A percentile compares a stretch with the other conserved stretches of the same genome.
phyloP scores from a whole-genome alignment of 1,140 invertebrate species.

The Drosophila sucinea region DNA sequence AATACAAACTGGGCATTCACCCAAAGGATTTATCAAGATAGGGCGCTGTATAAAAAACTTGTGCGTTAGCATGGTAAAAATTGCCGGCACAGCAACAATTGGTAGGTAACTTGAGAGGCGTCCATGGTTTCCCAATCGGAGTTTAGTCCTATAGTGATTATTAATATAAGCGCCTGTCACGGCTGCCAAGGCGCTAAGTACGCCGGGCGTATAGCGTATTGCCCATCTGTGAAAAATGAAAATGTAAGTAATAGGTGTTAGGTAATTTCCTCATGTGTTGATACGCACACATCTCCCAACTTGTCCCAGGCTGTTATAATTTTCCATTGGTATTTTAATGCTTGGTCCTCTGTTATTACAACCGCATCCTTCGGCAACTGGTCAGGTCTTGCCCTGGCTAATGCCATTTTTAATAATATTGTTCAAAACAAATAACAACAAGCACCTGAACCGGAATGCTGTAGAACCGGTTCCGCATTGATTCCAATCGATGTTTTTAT shows the following conservation, averaged over 20 bases:
- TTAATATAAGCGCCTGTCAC: conserved; percentile 82
- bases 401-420: conserved; percentile 48
- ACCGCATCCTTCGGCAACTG: conserved; percentile 83
- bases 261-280: conserved; percentile 14
- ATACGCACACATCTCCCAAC: conserved; percentile 81
- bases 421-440: conserved; percentile 22
- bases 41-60: conserved; percentile 81
- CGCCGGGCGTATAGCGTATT: conserved; percentile 74
- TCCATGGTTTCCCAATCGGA: conserved; percentile 80
- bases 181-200: conserved; percentile 69
- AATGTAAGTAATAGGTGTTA: conserved; percentile 39
- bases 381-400: conserved; percentile 46
- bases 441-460: conserved; percentile 31
- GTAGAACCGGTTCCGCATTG: neutral
- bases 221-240: conserved; percentile 71
- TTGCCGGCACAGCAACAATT: conserved; percentile 82
- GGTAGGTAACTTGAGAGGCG: conserved; percentile 82
- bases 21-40: conserved; percentile 73
- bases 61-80: conserved; percentile 79
- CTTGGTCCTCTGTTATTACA: conserved; percentile 82
- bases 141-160: conserved; percentile 80
- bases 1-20: conserved; percentile 82
- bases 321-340: conserved; percentile 83
- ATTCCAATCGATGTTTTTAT: neutral
- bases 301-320: conserved; percentile 83